These are phyloP conservation scores for Pseudochaenichthys georgianus DNA, from an alignment of 2,797 vertebrate species.

Conservation along the genomic window DNA sequence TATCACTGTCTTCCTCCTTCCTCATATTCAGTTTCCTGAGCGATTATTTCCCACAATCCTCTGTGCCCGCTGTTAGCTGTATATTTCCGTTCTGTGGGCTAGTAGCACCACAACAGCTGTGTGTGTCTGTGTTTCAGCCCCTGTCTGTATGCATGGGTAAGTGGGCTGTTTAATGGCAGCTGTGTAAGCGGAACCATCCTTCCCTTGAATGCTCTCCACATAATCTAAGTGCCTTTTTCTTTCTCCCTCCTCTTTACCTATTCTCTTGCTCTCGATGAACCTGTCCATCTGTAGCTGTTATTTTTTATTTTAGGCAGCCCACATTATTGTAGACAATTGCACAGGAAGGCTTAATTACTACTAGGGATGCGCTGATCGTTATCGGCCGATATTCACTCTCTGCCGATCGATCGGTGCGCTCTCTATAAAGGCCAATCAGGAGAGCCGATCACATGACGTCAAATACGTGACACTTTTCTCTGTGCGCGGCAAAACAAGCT, in stretches of 20 bases:
- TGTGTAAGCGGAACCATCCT: constrained; percentile 43
- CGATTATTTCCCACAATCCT: constrained; percentile 60
- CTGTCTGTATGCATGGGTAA: constrained; percentile 6
- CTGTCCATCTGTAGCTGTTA: not conserved
- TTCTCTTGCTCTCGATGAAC: not conserved
- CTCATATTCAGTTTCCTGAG: constrained; percentile 30
- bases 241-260: not conserved
- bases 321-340: not conserved
- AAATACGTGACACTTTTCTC: too few relatives aligned
- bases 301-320: not conserved
- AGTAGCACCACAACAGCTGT: constrained; percentile 25
- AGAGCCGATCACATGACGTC: too few relatives aligned
- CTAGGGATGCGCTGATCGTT: too few relatives aligned
- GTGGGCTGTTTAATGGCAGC: constrained; percentile 41
- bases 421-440: too few relatives aligned
- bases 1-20: constrained; percentile 11
- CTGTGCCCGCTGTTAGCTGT: constrained; percentile 33
- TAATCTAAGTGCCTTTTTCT: constrained; percentile 10
- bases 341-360: too few relatives aligned
- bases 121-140: constrained; percentile 10
- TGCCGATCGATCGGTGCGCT: too few relatives aligned
- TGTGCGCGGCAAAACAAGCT: too few relatives aligned
- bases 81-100: constrained; percentile 41
- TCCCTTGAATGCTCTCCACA: not conserved
- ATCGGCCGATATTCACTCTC: too few relatives aligned